Evolutionary conservation across 1,140 invertebrate species (phyloP).

Genomic region (Cyrtorhinus lividipennis): DNA sequence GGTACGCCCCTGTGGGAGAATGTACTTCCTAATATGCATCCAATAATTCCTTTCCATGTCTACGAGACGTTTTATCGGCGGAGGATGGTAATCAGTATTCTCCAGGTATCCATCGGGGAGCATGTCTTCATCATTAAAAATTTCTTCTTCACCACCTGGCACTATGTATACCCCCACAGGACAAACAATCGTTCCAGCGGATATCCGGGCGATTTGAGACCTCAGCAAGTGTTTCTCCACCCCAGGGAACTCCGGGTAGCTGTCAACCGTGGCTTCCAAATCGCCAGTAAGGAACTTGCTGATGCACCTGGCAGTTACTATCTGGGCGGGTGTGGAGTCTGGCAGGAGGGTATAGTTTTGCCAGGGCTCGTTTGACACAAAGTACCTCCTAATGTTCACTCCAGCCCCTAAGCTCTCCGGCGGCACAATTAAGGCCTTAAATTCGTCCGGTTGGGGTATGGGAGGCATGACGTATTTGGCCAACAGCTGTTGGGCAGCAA

Average conservation of each 20-base stretch:
- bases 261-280: not conserved
- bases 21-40: constrained; percentile 64
- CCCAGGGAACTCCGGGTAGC: constrained; percentile 5
- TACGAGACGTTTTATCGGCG: constrained; percentile 35
- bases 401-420: not conserved
- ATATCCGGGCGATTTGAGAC: constrained; percentile 7
- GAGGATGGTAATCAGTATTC: constrained; percentile 30
- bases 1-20: constrained; percentile 58
- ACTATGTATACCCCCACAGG: constrained; percentile 30
- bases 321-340: constrained; percentile 41
- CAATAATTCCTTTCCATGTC: constrained; percentile 53
- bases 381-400: not conserved
- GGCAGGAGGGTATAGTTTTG: constrained; percentile 56
- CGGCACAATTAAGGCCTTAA: not conserved
- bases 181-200: constrained; percentile 3
- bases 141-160: constrained; percentile 38
- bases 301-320: not conserved
- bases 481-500: not conserved
- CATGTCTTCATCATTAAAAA: constrained; percentile 6
- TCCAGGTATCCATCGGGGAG: not conserved
- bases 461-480: constrained; percentile 10
- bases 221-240: constrained; percentile 2
- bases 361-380: constrained; percentile 30
- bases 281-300: constrained; percentile 5
- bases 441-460: not conserved